Percentiles rank a stretch among this genome's conserved stretches.
Evolutionary conservation across 2,888 invertebrate genomes (phyloP).

Genomic region (Agrochola circellaris): DNA sequence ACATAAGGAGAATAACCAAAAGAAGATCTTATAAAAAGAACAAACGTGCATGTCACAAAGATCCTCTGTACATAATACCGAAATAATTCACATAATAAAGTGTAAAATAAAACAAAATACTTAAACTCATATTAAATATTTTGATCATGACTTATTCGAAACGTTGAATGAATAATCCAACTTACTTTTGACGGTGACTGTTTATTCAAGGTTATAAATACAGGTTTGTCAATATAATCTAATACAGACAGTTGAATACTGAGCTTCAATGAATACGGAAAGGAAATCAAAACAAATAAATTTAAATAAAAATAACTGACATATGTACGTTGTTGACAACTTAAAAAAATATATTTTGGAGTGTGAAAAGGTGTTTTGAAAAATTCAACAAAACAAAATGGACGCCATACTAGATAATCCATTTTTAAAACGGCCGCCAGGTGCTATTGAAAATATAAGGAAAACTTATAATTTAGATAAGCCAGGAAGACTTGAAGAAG

Average conservation of each 20-base stretch:
- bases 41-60: too few species aligned
- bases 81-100: not conserved
- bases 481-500: slow-evolving; percentile 67
- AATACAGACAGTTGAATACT: not conserved
- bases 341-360: not conserved
- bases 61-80: too few species aligned
- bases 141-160: not conserved
- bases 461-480: slow-evolving; percentile 69
- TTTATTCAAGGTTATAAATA: not conserved
- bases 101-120: too few species aligned
- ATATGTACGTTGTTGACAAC: not conserved
- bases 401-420: slow-evolving; percentile 43
- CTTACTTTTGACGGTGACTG: not conserved
- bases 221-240: not conserved
- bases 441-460: slow-evolving; percentile 66
- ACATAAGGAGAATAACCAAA: too few species aligned
- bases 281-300: not conserved
- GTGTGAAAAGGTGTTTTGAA: not conserved
- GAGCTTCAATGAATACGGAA: not conserved
- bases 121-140: not conserved
- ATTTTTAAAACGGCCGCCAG: slow-evolving; percentile 63
- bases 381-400: not conserved
- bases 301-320: not conserved
- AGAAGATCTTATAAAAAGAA: too few species aligned
- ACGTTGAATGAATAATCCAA: not conserved